Conservation (phyloP, 2,797 vertebrate species). For the Enteromius mattozi region DNA sequence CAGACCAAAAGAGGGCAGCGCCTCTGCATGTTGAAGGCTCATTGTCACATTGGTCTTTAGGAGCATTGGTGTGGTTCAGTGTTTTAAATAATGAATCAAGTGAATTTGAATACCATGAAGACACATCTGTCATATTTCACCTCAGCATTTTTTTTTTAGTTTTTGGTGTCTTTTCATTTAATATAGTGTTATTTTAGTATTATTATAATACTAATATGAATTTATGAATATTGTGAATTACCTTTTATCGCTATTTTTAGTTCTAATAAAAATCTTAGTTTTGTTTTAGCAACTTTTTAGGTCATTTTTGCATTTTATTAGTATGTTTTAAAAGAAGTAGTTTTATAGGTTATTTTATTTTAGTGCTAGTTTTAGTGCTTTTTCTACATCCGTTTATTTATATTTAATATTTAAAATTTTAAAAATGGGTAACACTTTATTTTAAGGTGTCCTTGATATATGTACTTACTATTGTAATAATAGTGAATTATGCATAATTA, state of each 20-base stretch:
- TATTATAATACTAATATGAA: background rate
- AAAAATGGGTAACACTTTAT: too few species aligned
- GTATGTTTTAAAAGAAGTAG: background rate
- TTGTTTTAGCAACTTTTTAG: background rate
- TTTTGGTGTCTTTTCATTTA: background rate
- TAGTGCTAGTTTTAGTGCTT: background rate
- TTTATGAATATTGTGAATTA: background rate
- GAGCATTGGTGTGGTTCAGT: background rate
- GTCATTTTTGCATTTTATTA: background rate
- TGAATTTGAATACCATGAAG: background rate
- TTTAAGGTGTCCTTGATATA: too few species aligned
- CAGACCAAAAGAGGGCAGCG: conserved; percentile 35
- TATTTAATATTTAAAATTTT: background rate
- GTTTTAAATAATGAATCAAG: background rate
- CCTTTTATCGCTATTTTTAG: background rate
- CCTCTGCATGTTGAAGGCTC: background rate
- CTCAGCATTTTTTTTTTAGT: background rate
- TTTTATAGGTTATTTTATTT: background rate
- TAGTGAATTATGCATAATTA: too few species aligned
- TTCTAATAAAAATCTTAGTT: background rate
- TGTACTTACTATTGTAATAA: too few species aligned
- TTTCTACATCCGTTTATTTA: background rate
- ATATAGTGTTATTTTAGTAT: background rate
- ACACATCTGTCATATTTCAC: background rate
- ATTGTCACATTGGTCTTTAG: background rate